phyloP scores from a whole-genome alignment of 2,888 invertebrate genomes.

The Anarsia innoxiella region DNA sequence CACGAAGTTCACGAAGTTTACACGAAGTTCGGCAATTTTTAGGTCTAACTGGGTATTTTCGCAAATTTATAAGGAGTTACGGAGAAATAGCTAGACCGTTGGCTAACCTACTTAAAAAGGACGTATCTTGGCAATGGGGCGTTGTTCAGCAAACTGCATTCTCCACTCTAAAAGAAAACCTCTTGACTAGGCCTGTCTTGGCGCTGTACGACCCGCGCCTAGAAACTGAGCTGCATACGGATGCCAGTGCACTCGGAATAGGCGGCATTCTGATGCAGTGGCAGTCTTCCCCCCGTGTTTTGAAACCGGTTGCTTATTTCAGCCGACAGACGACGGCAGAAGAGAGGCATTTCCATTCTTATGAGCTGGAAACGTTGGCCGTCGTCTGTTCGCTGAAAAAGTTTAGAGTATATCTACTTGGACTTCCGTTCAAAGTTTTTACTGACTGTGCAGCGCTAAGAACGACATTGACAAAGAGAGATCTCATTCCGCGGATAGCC shows the following conservation, averaged over 20 bases:
- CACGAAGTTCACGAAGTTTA: too few species aligned
- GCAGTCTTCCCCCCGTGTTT: not conserved
- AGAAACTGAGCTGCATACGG: constrained; percentile 15
- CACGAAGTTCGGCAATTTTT: constrained; percentile 13
- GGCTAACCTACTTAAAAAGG: constrained; percentile 6
- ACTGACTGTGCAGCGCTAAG: constrained; percentile 11
- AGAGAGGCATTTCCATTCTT: constrained; percentile 33
- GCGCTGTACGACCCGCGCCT: constrained; percentile 12
- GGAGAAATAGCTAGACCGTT: constrained; percentile 5
- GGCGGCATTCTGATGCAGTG: constrained; percentile 14
- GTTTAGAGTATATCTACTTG: constrained; percentile 10
- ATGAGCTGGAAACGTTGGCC: constrained; percentile 24
- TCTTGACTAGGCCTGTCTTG: constrained; percentile 9
- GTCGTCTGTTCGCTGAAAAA: constrained; percentile 10
- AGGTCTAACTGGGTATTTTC: constrained; percentile 11
- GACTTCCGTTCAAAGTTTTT: constrained; percentile 10
- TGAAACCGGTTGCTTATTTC: constrained; percentile 24
- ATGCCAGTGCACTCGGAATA: constrained; percentile 12
- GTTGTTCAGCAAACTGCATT: constrained; percentile 1
- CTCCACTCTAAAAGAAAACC: not conserved
- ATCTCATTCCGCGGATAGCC: constrained; percentile 25
- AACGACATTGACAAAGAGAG: constrained; percentile 10
- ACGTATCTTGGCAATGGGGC: constrained; percentile 10
- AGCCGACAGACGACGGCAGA: constrained; percentile 29
- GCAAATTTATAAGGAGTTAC: constrained; percentile 6